Conservation (phyloP, 1,140 invertebrate genomes). For the Meteorus sp. region DNA sequence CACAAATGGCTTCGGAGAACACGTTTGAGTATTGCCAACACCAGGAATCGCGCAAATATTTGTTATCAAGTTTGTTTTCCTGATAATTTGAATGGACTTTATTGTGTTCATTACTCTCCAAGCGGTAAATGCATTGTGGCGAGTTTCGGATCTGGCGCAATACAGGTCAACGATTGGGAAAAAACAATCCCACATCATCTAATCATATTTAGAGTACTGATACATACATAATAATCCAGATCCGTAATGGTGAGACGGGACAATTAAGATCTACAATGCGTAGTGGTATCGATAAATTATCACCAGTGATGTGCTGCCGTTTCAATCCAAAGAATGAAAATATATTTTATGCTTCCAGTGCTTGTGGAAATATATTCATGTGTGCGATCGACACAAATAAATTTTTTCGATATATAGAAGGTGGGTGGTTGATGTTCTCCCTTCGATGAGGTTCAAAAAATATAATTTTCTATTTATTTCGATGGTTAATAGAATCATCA, state of each 20-base stretch:
- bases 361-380: constrained; percentile 40
- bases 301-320: constrained; percentile 39
- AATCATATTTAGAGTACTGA: background rate
- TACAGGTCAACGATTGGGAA: constrained; percentile 42
- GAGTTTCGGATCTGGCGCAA: constrained; percentile 36
- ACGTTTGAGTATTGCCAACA: constrained; percentile 17
- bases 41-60: constrained; percentile 24
- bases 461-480: background rate
- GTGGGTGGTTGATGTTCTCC: too few species aligned
- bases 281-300: constrained; percentile 30
- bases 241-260: constrained; percentile 36
- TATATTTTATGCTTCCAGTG: constrained; percentile 38
- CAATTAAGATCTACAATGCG: constrained; percentile 30
- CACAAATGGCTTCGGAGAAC: constrained; percentile 32
- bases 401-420: constrained; percentile 35
- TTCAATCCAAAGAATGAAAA: constrained; percentile 39
- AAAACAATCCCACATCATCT: too few species aligned
- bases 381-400: constrained; percentile 34
- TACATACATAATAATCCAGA: constrained; percentile 12
- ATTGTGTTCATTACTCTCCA: constrained; percentile 33
- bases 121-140: constrained; percentile 32
- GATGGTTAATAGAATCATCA: constrained; percentile 36
- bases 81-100: constrained; percentile 36
- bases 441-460: background rate
- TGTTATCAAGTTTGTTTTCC: constrained; percentile 33